Base-by-base conservation (phyloP, 2,797 vertebrate species). In the Chelon labrosus region DNA sequence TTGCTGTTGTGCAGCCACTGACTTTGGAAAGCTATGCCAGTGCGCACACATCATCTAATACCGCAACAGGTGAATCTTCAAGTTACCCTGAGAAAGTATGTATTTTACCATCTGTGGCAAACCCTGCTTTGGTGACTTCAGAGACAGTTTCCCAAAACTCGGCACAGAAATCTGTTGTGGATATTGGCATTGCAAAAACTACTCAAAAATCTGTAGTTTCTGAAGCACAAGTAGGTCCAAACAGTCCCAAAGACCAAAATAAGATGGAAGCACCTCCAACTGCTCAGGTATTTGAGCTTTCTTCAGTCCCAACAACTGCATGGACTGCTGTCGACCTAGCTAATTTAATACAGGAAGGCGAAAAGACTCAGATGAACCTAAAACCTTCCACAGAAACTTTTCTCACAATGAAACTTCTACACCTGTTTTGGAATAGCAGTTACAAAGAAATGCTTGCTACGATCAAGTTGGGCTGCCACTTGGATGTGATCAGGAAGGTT, bases 1-100 rank as follows among this genome's bases (percentile, higher is more conserved):
- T 94, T 69, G 93, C 92, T 37, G 80, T 94, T 60, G 94, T 94
- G 9, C 87, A 82, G 13, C 94, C 94, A 10, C 58, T 94, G 75
- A 83, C 85, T 8, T 79, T 86, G 19, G 52, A 89, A 50, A 39
- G 17, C 46, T 35, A 5, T 37, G 10, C 38, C 20, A 63, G 9
- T 35, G 20, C 56, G 3, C 1, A 52, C 9, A 12, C 19, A 3
- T 52, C 41, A 2, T 39, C 20, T 17, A 17, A 64, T 11, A 41
- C 2, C 0, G 14, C 37, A 66, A 31, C 49, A 27, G 37, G 46
- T 10, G n/a, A 54, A 27, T 54, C 25, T 49, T 37, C 27, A 13
- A n/a, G 20, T 1, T 12, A 47, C 8, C 5, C 1, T 17, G 3
- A 70, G 2, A 7, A 70, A 66, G 12, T 3, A 0, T 2, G 7